Base-by-base conservation (phyloP, 2,888 invertebrate species). In the Graphium colonna region DNA sequence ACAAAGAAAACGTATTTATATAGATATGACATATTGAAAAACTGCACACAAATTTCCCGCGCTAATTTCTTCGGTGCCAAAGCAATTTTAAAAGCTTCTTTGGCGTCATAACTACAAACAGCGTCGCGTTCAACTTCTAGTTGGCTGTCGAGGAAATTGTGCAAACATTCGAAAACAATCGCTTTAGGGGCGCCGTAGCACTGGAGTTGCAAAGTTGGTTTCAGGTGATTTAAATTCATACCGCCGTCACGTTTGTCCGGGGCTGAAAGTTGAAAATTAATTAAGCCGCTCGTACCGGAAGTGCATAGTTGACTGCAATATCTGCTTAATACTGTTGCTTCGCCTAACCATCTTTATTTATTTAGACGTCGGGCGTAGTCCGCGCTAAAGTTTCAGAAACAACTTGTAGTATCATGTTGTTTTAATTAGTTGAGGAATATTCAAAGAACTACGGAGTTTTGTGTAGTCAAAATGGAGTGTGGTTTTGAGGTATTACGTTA, bases 171-270 rank as follows among this genome's bases (percentile, higher is more conserved):
- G 38, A 53, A 53, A 53, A 53, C 53, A 49, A 53, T 49, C 38
- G 53, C 53, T 39, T 18, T 31, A 28, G 21, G 21, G 5, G 21
- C 42, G 47, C 31, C 33, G 36, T 39, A 15, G 51, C 55, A 40
- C 47, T 51, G 51, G 15, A 47, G 56, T 58, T 61, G 52, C 59
- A 44, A 61, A 62, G 60, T 60, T 59, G 61, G 60, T 49, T 53
- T 60, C 53, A 61, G 55, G 60, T 68, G 63, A 69, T 71, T 69
- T 64, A 67, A 68, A 71, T 70, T 68, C 67, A 66, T 68, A 64
- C 61, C 61, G 59, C 58, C 59, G 60, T 61, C 59, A 60, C 57
- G 47, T 48, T 36, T 48, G 59, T 58, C 54, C 43, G 53, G 48
- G 50, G 54, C 56, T 53, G 51, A 57, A 66, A 69, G 65, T 69